Evolutionary conservation across 2,797 vertebrate species (phyloP).

Genomic region (Malurus splendens): DNA sequence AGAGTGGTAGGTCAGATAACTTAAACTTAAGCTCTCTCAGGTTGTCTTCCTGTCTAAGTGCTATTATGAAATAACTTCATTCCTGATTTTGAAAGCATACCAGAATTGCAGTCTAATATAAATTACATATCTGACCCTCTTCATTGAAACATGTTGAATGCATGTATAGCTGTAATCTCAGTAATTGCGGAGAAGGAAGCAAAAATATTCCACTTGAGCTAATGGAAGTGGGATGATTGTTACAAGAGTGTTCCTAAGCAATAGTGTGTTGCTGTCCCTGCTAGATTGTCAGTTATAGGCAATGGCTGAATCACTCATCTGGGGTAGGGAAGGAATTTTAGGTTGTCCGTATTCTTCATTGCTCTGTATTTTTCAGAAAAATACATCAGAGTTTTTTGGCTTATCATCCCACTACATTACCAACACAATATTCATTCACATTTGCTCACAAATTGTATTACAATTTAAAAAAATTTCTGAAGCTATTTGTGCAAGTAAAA

Average conservation of each 20-base stretch:
- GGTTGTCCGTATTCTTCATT: not conserved
- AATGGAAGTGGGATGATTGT: not conserved
- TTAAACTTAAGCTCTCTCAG: not conserved
- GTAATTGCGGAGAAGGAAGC: not conserved
- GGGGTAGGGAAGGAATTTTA: not conserved
- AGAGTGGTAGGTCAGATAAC: not conserved
- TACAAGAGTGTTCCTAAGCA: not conserved
- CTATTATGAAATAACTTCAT: not conserved
- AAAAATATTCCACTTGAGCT: constrained; percentile 7
- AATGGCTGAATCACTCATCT: not conserved
- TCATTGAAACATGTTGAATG: not conserved
- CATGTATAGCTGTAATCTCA: not conserved
- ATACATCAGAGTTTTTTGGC: not conserved
- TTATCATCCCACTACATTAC: not conserved
- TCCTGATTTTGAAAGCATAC: not conserved
- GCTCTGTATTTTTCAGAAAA: not conserved
- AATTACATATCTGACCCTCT: not conserved
- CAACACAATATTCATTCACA: not conserved
- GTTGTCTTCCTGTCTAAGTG: not conserved
- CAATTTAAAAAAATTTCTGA: not conserved
- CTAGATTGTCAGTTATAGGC: not conserved
- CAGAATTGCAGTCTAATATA: not conserved
- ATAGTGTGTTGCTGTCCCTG: not conserved
- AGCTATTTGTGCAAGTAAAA: not conserved
- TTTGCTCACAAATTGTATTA: not conserved